A percentile compares a stretch with the other conserved stretches of the same genome.
Evolutionary conservation across 2,797 vertebrate species (phyloP).

Genomic region (Stomatorhinus walkeri): DNA sequence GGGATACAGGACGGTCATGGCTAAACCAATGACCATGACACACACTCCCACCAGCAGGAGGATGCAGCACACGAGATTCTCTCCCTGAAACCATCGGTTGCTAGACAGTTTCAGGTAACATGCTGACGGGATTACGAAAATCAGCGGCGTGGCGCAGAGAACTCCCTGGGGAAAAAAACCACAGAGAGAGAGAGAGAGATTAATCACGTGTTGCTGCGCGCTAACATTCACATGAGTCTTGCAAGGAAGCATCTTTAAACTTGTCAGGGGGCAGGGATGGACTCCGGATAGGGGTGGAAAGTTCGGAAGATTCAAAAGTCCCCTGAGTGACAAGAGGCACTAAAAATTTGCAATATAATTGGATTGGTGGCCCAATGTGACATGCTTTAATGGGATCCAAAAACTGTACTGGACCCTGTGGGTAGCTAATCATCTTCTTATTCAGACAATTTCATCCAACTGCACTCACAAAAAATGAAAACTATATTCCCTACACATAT

Average conservation of each 20-base stretch:
- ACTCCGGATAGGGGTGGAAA: background rate
- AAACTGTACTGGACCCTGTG: background rate
- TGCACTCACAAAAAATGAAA: background rate
- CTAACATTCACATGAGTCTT: background rate
- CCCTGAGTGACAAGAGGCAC: background rate
- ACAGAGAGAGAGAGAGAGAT: background rate
- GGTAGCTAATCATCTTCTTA: background rate
- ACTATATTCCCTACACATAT: background rate
- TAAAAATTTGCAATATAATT: background rate
- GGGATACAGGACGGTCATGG: conserved; percentile 68
- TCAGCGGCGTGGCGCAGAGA: conserved; percentile 82
- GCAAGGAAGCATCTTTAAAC: background rate
- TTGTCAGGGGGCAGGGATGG: background rate
- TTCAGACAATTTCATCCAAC: background rate
- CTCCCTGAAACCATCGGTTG: conserved; percentile 67
- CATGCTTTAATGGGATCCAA: background rate
- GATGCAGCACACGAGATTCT: conserved; percentile 67
- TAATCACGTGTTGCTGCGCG: background rate
- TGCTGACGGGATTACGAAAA: conserved; percentile 88
- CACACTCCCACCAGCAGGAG: conserved; percentile 70
- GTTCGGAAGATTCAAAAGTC: background rate
- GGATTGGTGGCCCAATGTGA: background rate
- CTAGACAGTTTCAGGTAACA: conserved; percentile 83
- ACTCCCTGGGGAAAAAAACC: conserved; percentile 63
- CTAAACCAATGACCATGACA: conserved; percentile 76